These are phyloP conservation scores for Semnornis frantzii DNA, from an alignment of 2,113 vertebrate genomes.

Conservation along the genomic window DNA sequence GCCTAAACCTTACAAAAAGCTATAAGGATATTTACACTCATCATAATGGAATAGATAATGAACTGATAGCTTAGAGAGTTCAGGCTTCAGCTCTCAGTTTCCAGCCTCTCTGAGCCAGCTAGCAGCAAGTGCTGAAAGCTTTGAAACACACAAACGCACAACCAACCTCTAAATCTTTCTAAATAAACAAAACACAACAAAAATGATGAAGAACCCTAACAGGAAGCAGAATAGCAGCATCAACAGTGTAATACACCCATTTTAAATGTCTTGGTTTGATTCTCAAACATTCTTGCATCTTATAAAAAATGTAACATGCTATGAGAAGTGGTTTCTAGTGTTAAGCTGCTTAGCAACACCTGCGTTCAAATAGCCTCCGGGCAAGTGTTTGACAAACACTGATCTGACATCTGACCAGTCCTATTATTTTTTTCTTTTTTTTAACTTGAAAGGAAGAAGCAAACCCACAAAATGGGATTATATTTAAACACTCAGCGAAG, in stretches of 20 bases:
- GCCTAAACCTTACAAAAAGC: neutral
- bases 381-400: constrained; percentile 2
- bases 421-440: neutral
- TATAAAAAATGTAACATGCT: constrained; percentile 1
- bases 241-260: neutral
- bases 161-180: neutral
- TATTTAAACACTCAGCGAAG: constrained; percentile 6
- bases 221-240: neutral
- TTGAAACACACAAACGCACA: neutral
- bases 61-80: neutral
- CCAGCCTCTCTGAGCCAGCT: neutral
- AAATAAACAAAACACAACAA: neutral
- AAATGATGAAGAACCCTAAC: neutral
- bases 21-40: neutral
- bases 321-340: neutral
- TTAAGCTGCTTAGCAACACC: constrained; percentile 37
- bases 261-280: neutral
- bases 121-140: neutral
- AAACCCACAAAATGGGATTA: constrained; percentile 11
- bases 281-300: neutral
- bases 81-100: neutral
- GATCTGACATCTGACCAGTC: neutral
- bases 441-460: neutral
- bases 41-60: neutral
- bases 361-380: neutral